A percentile compares a stretch with the other conserved stretches of the same genome.
Conservation (phyloP, 23 tunicate species). For the Ciona savignyi region DNA sequence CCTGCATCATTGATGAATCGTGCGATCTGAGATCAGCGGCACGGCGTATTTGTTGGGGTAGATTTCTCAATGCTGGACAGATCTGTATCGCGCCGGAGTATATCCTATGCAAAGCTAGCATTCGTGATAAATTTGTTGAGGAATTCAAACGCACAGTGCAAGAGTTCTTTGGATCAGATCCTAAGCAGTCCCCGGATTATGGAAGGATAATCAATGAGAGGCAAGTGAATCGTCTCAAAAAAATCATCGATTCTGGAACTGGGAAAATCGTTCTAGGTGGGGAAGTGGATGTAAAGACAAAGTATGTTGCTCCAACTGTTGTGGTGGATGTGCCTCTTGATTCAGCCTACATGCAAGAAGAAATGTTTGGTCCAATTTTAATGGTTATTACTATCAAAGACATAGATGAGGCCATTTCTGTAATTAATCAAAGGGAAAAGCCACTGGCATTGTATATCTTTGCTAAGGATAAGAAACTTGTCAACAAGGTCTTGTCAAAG, state of each 20-base stretch:
- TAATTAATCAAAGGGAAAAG: conserved; percentile 26
- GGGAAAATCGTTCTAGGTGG: conserved; percentile 55
- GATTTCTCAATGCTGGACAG: conserved; percentile 55
- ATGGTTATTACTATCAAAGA: conserved; percentile 15
- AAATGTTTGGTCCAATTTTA: conserved; percentile 68
- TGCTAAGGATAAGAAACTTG: conserved; percentile 24
- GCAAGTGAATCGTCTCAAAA: conserved; percentile 30
- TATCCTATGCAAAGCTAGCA: conserved; percentile 14
- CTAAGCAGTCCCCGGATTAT: conserved; percentile 24
- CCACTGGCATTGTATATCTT: conserved; percentile 68
- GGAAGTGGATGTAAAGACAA: conserved; percentile 26
- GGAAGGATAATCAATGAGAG: conserved; percentile 50
- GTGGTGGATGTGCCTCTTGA: conserved; percentile 15
- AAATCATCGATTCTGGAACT: conserved; percentile 34
- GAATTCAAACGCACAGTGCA: conserved; percentile 6
- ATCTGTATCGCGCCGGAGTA: conserved; percentile 78
- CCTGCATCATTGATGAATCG: conserved; percentile 49
- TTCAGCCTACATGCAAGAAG: conserved; percentile 30
- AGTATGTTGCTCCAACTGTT: conserved; percentile 46
- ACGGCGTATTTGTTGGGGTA: conserved; percentile 43
- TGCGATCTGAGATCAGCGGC: conserved; percentile 50
- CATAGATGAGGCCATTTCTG: conserved; percentile 36
- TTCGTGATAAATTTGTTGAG: conserved; percentile 26
- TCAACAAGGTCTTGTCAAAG: conserved; percentile 26
- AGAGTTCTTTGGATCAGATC: conserved; percentile 32